A percentile compares a stretch with the other conserved stretches of the same genome.
Evolutionary conservation across 2,797 vertebrate species (phyloP).

Genomic region (Sebastes elongatus): DNA sequence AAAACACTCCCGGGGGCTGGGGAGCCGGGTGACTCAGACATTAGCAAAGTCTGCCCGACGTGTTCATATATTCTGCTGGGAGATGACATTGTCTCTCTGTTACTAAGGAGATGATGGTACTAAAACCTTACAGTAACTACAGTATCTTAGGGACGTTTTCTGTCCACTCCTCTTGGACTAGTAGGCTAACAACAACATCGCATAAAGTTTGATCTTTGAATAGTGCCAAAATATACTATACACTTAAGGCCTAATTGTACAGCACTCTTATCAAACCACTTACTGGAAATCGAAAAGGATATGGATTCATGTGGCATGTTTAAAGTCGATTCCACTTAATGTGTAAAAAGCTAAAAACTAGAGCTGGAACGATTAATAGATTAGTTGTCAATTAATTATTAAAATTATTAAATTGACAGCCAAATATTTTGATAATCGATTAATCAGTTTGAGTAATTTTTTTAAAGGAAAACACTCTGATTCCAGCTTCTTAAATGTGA

Average conservation of each 20-base stretch:
- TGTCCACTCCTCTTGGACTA: background rate
- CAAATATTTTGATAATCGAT: too few relatives aligned
- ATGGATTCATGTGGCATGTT: background rate
- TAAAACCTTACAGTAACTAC: constrained; percentile 22
- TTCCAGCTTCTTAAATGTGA: too few relatives aligned
- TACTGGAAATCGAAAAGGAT: background rate
- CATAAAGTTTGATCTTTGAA: background rate
- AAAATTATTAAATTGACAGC: too few relatives aligned
- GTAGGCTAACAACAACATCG: background rate
- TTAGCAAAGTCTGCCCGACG: constrained; percentile 48
- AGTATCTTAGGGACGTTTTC: background rate
- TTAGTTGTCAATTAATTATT: too few relatives aligned
- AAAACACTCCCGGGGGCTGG: constrained; percentile 25
- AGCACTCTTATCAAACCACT: background rate
- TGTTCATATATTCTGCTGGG: constrained; percentile 45
- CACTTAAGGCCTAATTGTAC: background rate
- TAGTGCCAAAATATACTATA: background rate
- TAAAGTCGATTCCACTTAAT: background rate
- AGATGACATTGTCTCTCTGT: constrained; percentile 39
- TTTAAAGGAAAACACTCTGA: too few relatives aligned
- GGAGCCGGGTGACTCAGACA: constrained; percentile 64
- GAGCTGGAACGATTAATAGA: too few relatives aligned
- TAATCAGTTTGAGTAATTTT: too few relatives aligned
- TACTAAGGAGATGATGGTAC: constrained; percentile 56
- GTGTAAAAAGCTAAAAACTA: too few relatives aligned